These are phyloP conservation scores for Pteropus rufus DNA, from an alignment of 2,797 vertebrate genomes.

Conservation along the genomic window DNA sequence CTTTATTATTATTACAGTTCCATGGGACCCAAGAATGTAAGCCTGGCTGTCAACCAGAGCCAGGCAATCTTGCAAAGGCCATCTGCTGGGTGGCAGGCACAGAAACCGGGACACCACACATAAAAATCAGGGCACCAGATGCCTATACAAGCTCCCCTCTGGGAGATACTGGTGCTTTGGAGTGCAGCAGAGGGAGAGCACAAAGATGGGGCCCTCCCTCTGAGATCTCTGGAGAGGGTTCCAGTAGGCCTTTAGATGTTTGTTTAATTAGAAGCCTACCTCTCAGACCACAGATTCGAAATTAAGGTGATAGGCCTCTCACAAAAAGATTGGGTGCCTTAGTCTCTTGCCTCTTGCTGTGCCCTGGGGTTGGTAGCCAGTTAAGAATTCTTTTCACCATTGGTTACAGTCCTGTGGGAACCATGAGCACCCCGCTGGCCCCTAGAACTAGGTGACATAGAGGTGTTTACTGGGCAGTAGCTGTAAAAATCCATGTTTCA, in stretches of 20 bases:
- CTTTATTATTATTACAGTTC: neutral
- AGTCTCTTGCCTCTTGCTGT: neutral
- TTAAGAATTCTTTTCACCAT: neutral
- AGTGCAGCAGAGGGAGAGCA: neutral
- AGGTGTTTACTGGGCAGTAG: neutral
- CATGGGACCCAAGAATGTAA: neutral
- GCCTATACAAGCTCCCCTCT: neutral
- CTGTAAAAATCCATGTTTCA: neutral
- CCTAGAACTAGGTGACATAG: neutral
- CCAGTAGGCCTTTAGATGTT: neutral
- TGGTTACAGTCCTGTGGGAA: neutral
- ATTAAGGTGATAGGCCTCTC: neutral
- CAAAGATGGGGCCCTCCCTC: neutral
- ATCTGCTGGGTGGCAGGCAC: neutral
- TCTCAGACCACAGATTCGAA: neutral
- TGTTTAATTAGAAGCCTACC: neutral
- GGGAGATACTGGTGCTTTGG: neutral
- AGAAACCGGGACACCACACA: neutral
- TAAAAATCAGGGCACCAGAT: neutral
- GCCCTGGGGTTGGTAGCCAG: neutral
- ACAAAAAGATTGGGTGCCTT: neutral
- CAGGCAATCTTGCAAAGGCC: neutral
- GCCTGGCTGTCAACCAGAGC: too few relatives aligned
- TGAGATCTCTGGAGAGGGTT: neutral
- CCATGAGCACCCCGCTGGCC: neutral